Evolutionary conservation across 2,888 invertebrate genomes (phyloP), one percentile per base, ranked within the genome.

Genomic region (Listrodromus nycthemerus): DNA sequence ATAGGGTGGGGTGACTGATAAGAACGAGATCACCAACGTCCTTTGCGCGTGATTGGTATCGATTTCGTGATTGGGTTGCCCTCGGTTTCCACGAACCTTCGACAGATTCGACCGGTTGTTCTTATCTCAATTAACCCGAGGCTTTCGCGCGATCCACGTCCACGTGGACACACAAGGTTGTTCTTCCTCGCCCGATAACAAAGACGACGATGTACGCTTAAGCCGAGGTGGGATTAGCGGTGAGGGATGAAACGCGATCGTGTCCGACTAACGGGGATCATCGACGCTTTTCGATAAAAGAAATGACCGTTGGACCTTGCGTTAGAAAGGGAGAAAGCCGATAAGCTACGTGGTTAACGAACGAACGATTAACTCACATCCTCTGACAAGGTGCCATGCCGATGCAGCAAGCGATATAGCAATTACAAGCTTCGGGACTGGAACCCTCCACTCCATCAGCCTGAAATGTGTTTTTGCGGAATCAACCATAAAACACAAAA

Each of bases 211-310:
- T 52, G 73, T 41, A 50, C 66, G 50, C 37, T 71, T 78, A 83
- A 86, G 74, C 84, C 41, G 63, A 90, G 88, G 86, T 80, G 84
- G 91, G 91, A 92, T 93, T 92, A 92, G 88, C 86, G 78, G 89
- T 91, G 92, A 92, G 90, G 91, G 91, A 92, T 92, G 91, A 90
- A 90, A 85, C 88, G 86, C 89, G 87, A 91, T 92, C 89, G 71
- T 48, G 89, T 87, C 86, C 86, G 83, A 89, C 86, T 88, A 89
- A 85, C 83, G 80, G 86, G 90, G 90, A 92, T 91, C 91, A 91
- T 89, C 87, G 88, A 79, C 81, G 84, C 75, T 63, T 75, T 80
- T 90, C 88, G 92, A 92, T 91, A 92, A 92, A 90, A 86, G 30
- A 30, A 79, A 58, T 71, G 70, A 58, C 52, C 58, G 66, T 63